Conservation (phyloP, 2,113 vertebrate species). For the Phaethon lepturus region DNA sequence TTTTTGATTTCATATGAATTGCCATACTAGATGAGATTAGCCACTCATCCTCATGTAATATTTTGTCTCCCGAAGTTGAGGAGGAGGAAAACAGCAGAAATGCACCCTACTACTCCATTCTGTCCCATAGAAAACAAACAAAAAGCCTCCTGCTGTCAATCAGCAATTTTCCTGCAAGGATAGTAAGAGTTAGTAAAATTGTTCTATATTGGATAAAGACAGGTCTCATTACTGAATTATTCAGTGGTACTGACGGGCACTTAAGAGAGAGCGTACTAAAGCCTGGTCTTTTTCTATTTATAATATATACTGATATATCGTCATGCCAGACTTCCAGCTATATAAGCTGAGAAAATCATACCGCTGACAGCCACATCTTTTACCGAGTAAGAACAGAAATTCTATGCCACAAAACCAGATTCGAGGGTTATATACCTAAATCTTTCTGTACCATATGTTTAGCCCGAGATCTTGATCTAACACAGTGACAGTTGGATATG, state of each 20-base stretch:
- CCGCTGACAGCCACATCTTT: not conserved
- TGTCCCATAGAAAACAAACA: not conserved
- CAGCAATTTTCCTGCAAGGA: not conserved
- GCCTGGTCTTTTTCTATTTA: constrained; percentile 15
- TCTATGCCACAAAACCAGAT: not conserved
- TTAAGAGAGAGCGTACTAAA: not conserved
- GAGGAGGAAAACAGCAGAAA: not conserved
- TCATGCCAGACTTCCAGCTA: not conserved
- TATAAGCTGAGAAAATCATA: constrained; percentile 53
- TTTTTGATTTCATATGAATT: not conserved
- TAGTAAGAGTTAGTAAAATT: not conserved
- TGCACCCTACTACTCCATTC: not conserved
- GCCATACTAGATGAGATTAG: not conserved
- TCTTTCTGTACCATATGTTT: constrained; percentile 14
- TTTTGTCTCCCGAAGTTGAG: not conserved
- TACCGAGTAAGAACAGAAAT: constrained; percentile 36
- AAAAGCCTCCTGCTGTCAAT: not conserved
- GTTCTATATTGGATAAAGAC: not conserved
- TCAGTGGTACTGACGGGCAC: not conserved
- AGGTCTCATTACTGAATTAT: not conserved
- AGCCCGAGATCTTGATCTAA: constrained; percentile 53
- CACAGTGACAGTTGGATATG: constrained; percentile 55
- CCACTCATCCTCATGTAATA: not conserved
- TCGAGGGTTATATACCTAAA: constrained; percentile 38
- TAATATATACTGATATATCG: not conserved